Evolutionary conservation across 1,140 invertebrate genomes (phyloP), one percentile per base, ranked within the genome.

Genomic region (Leptonema lineaticorne): DNA sequence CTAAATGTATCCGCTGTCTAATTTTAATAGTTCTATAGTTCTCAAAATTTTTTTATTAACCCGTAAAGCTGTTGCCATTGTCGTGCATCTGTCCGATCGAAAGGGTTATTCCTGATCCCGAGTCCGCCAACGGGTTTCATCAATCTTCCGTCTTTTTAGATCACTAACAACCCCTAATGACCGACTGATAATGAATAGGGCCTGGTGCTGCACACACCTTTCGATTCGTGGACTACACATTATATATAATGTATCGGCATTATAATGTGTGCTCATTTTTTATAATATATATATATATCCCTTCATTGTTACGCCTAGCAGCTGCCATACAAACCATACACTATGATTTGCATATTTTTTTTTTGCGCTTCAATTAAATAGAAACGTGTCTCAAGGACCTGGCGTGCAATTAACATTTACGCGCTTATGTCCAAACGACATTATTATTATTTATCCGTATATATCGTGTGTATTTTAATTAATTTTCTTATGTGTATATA

Each of bases 171-270:
- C 50, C 50, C 50, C 50, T 53, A 53, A 53, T 53, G 50, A 53
- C 50, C 50, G 20, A 11, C 50, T 24, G 24, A 53, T 53, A 53
- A 53, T 53, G 50, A 53, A 53, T 53, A 53, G 50, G 50, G 50
- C 50, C 50, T 22, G 50, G 50, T 53, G 50, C 22, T 26, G 24
- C 50, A 53, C 50, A 53, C 50, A 53, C 50, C 50, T 53, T 53
- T 48, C 46, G 50, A 14, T 24, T 53, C 20, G 50, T 41, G 37
- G 11, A 14, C 37, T n/a, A n/a, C n/a, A n/a, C n/a, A n/a, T n/a
- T n/a, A n/a, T n/a, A n/a, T n/a, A n/a, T n/a, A n/a, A n/a, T n/a
- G n/a, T n/a, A n/a, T n/a, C n/a, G n/a, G n/a, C n/a, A n/a, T n/a
- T n/a, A n/a, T n/a, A n/a, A n/a, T n/a, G n/a, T n/a, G n/a, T n/a